Evolutionary conservation across 2,113 vertebrate species (phyloP).

Genomic region (Pelusios castaneus): DNA sequence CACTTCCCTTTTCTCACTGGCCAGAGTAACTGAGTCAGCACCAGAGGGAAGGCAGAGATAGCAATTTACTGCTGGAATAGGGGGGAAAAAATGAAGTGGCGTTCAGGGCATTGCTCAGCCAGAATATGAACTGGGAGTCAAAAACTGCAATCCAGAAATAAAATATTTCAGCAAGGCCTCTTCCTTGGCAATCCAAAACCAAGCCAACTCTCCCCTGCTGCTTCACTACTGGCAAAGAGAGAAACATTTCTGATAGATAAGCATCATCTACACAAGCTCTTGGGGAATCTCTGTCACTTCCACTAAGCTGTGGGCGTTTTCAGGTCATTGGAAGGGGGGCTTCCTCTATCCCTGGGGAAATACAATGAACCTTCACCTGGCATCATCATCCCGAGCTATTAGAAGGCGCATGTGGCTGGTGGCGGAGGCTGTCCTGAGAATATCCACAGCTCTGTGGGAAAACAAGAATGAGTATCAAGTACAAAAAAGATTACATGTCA

Average conservation of each 20-base stretch:
- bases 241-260: neutral
- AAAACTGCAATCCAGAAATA: neutral
- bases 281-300: neutral
- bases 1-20: neutral
- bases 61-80: neutral
- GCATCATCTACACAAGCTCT: neutral
- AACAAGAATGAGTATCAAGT: neutral
- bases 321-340: too few relatives aligned
- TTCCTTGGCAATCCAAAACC: neutral
- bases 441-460: conserved; percentile 84
- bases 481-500: fast-evolving
- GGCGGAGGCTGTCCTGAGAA: conserved; percentile 86
- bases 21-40: neutral
- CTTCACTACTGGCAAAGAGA: neutral
- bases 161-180: neutral
- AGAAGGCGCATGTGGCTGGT: conserved; percentile 92
- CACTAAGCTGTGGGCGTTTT: neutral
- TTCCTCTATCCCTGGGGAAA: neutral
- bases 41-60: neutral
- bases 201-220: neutral
- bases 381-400: conserved; percentile 88
- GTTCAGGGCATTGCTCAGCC: neutral
- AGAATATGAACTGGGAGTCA: neutral
- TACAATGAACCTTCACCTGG: conserved; percentile 76
- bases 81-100: neutral